These are phyloP conservation scores for Lycocerus yunnanus DNA, from an alignment of 2,888 invertebrate genomes.

Conservation along the genomic window DNA sequence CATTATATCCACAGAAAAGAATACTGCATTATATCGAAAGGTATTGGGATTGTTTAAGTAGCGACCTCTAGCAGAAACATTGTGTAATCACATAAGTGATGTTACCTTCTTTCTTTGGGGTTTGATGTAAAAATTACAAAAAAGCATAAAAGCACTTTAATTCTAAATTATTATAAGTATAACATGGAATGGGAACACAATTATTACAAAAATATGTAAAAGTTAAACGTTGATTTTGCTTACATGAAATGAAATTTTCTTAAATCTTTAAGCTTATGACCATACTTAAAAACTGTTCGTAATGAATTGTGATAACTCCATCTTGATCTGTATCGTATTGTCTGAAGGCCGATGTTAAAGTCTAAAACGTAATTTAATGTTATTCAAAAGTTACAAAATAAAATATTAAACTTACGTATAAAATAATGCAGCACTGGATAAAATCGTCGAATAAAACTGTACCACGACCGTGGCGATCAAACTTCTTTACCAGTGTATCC, in stretches of 20 bases:
- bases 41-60: no score
- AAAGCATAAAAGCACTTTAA: not conserved
- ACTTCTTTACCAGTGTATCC: slow-evolving; percentile 83
- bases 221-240: not conserved
- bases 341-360: slow-evolving; percentile 85
- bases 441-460: slow-evolving; percentile 97
- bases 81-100: no score
- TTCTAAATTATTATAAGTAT: not conserved
- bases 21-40: no score
- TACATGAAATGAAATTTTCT: slow-evolving; percentile 30
- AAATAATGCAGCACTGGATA: slow-evolving; percentile 92
- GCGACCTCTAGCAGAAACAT: no score
- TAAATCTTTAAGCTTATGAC: slow-evolving; percentile 80
- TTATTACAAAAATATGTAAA: slow-evolving; percentile 1
- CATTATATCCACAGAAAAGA: no score
- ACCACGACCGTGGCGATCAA: slow-evolving; percentile 89
- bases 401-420: slow-evolving; percentile 75
- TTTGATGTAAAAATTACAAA: not conserved
- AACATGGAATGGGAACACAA: not conserved
- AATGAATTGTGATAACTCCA: slow-evolving; percentile 92
- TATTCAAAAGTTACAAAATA: not conserved
- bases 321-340: slow-evolving; percentile 90
- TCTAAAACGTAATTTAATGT: slow-evolving; percentile 64
- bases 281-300: slow-evolving; percentile 94
- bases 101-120: no score